Base-by-base conservation (phyloP, 2,797 vertebrate species). In the Xerus rutilus region DNA sequence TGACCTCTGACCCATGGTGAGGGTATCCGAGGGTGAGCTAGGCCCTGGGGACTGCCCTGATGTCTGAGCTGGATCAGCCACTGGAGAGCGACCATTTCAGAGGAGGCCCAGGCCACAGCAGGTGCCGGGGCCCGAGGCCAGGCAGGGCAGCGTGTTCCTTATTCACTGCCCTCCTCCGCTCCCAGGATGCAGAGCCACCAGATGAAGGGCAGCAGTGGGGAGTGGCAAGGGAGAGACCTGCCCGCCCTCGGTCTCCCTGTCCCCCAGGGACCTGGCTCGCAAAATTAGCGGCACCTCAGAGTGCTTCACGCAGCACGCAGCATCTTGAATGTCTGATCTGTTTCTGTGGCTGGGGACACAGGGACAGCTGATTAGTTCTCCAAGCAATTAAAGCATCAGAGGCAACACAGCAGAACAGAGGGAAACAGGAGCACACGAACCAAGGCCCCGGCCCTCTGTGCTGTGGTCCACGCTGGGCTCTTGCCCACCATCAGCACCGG, bases 1-100 rank as follows among this genome's bases (percentile, higher is more conserved):
- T 98, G 97, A 98, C 98, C 98, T 97, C 98, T 96, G 98, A 97
- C 98, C 14, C 98, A 98, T 11, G 8, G 97, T 1, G 77, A 98
- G 69, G 97, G 67, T 49, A 89, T 14, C 84, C 97, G 28, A 96
- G 97, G 95, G 77, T 86, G 94, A 97, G 96, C n/a, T 83, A 97
- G 97, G 98, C 98, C 88, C 67, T 97, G 98, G 52, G 98, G 98
- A 97, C 97, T 0, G 86, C 93, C 97, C 96, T 91, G 97, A 25
- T 93, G 98, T 98, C 98, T 97, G 95, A 97, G 47, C 94, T 89
- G 97, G 97, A 98, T 98, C 98, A 97, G 94, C 54, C 86, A 97
- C 97, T 94, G 96, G 94, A 96, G 97, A 97, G 74, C 67, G 93
- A 69, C 97, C 97, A 89, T 96, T 98, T 93, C 97, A 83, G 97